phyloP scores from a whole-genome alignment of 2,113 vertebrate genomes.

The Mastomys coucha region DNA sequence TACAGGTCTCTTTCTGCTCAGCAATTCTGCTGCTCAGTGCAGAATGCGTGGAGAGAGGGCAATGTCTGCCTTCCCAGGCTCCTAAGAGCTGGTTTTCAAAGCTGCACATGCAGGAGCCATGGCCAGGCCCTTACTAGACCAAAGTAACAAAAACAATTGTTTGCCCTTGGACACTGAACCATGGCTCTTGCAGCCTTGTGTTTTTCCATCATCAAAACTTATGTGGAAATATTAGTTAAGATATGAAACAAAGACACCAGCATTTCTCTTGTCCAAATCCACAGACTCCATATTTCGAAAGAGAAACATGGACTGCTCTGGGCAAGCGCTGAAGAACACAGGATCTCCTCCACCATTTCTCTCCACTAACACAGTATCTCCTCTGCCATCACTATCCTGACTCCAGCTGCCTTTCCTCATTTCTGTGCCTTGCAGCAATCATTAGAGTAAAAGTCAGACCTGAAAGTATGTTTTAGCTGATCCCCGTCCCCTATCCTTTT shows the following conservation, averaged over 20 bases:
- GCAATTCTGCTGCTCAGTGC: neutral
- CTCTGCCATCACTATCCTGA: neutral
- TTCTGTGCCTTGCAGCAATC: neutral
- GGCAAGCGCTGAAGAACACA: neutral
- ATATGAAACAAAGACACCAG: constrained; percentile 38
- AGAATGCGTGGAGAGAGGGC: neutral
- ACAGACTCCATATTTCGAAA: neutral
- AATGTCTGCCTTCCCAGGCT: neutral
- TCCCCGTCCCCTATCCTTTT: neutral
- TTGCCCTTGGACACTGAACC: constrained; percentile 39
- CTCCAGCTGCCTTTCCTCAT: neutral
- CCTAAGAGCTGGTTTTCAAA: neutral
- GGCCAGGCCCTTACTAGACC: constrained; percentile 53
- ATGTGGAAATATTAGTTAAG: neutral
- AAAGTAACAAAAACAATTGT: neutral
- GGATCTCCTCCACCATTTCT: neutral
- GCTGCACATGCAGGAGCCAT: neutral
- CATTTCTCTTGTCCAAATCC: neutral
- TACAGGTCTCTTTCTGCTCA: neutral
- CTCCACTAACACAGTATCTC: neutral
- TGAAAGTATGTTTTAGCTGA: neutral
- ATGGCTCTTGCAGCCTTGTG: neutral
- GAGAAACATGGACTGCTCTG: neutral
- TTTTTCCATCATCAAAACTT: constrained; percentile 69
- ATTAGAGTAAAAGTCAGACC: neutral